Percentiles rank a stretch among this genome's conserved stretches.
phyloP scores from a whole-genome alignment of 2,888 invertebrate genomes.

The Capitulum mitella region DNA sequence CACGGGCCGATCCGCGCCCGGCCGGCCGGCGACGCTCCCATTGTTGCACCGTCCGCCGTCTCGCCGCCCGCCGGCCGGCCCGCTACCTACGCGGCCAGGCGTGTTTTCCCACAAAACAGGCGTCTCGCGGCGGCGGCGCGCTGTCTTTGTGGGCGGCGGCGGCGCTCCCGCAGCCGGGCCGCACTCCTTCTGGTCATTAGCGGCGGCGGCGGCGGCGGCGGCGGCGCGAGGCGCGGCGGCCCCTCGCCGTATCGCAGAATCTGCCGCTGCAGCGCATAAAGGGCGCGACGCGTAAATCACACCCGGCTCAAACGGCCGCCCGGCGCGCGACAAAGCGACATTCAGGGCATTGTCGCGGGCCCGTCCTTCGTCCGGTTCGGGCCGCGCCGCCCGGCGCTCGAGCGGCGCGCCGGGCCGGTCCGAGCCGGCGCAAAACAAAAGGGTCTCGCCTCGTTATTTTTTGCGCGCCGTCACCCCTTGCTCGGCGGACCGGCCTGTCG shows the following conservation, averaged over 20 bases:
- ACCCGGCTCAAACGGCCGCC: neutral
- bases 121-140: neutral
- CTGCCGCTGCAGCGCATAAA: conserved; percentile 1
- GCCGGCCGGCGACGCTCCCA: neutral
- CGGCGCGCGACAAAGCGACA: conserved; percentile 4
- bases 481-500: neutral
- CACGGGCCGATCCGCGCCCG: neutral
- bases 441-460: neutral
- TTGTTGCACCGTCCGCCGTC: neutral
- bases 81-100: neutral
- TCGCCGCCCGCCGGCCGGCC: neutral
- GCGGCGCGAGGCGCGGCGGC: neutral
- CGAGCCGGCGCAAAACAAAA: conserved; percentile 4
- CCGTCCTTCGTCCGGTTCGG: no score
- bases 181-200: neutral
- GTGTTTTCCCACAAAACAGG: conserved; percentile 11
- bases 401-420: neutral
- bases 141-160: neutral
- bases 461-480: neutral
- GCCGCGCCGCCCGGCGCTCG: no score
- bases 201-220: neutral
- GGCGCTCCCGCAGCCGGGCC: no score
- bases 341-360: neutral
- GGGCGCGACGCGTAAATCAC: conserved; percentile 8
- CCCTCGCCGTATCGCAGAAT: neutral